These are phyloP conservation scores for Drosophila bunnanda DNA, from an alignment of 2,888 invertebrate genomes.

Conservation along the genomic window DNA sequence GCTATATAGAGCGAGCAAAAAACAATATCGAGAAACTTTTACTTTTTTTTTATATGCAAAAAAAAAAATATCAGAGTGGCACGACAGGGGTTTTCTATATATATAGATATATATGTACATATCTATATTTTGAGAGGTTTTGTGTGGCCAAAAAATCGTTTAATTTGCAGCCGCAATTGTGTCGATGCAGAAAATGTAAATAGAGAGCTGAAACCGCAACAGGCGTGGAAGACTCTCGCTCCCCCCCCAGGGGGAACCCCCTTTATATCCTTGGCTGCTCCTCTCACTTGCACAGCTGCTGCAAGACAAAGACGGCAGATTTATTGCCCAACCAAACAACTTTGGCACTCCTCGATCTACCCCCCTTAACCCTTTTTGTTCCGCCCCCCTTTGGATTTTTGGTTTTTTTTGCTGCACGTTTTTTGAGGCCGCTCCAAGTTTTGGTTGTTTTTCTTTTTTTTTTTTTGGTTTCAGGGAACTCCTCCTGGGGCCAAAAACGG, in stretches of 20 bases:
- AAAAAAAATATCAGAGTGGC: constrained; percentile 52
- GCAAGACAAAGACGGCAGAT: constrained; percentile 30
- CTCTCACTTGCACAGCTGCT: constrained; percentile 21
- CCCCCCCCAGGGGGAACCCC: not conserved
- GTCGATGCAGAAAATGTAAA: constrained; percentile 58
- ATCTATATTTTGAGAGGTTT: not conserved
- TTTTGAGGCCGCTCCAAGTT: constrained; percentile 32
- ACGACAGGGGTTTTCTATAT: constrained; percentile 3
- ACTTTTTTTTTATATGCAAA: constrained; percentile 69
- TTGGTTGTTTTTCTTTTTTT: constrained; percentile 6
- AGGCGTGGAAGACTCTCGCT: constrained; percentile 6
- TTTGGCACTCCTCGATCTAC: constrained; percentile 29
- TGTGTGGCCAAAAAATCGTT: constrained; percentile 56
- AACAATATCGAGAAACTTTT: constrained; percentile 57
- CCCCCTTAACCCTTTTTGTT: not conserved
- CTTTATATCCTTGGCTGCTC: constrained; percentile 29
- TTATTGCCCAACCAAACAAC: constrained; percentile 38
- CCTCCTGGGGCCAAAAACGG: constrained; percentile 8
- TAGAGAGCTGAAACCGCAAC: constrained; percentile 60
- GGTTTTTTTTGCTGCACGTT: constrained; percentile 18
- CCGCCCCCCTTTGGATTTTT: not conserved
- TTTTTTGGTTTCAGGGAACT: constrained; percentile 6
- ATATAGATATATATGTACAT: not conserved
- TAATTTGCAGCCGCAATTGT: too few relatives aligned
- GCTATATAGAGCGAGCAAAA: constrained; percentile 37